Conservation (phyloP, 2,888 invertebrate species). For the Hyposoter dolosus region DNA sequence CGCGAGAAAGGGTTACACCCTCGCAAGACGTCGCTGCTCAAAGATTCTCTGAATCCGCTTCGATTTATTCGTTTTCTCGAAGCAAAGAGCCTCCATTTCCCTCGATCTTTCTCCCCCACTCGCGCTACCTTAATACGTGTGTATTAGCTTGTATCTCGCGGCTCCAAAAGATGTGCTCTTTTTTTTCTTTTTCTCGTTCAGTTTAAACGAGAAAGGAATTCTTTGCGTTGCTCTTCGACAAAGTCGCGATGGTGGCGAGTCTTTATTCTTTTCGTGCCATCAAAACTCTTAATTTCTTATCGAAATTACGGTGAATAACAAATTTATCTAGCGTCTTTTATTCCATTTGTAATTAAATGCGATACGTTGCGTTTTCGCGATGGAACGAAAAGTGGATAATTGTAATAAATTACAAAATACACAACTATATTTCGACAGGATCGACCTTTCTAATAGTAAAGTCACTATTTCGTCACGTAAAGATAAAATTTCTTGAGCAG, state of each 20-base stretch:
- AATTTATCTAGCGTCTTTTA: not conserved
- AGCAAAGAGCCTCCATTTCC: slow-evolving; percentile 38
- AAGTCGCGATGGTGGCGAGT: slow-evolving; percentile 56
- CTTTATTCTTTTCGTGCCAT: slow-evolving; percentile 10
- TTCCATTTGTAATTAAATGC: not conserved
- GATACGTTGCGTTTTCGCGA: slow-evolving; percentile 11
- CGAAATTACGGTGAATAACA: slow-evolving; percentile 14
- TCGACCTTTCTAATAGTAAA: not conserved
- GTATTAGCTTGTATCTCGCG: slow-evolving; percentile 44
- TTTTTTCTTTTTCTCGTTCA: slow-evolving; percentile 28
- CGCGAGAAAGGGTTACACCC: slow-evolving; percentile 39
- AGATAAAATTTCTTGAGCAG: not conserved
- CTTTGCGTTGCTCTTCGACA: slow-evolving; percentile 25
- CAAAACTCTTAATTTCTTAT: slow-evolving; percentile 21
- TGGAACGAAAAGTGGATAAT: not conserved
- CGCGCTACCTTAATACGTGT: slow-evolving; percentile 24
- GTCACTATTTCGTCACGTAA: not conserved
- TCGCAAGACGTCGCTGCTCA: slow-evolving; percentile 27
- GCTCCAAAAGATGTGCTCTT: slow-evolving; percentile 45
- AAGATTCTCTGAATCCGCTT: slow-evolving; percentile 62
- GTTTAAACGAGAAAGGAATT: slow-evolving; percentile 51
- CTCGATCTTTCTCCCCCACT: slow-evolving; percentile 6
- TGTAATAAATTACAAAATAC: slow-evolving; percentile 1
- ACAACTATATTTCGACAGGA: not conserved
- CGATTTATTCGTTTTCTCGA: slow-evolving; percentile 65